These are phyloP conservation scores for Morinoia aosen DNA, from an alignment of 2,888 invertebrate species.

Conservation along the genomic window DNA sequence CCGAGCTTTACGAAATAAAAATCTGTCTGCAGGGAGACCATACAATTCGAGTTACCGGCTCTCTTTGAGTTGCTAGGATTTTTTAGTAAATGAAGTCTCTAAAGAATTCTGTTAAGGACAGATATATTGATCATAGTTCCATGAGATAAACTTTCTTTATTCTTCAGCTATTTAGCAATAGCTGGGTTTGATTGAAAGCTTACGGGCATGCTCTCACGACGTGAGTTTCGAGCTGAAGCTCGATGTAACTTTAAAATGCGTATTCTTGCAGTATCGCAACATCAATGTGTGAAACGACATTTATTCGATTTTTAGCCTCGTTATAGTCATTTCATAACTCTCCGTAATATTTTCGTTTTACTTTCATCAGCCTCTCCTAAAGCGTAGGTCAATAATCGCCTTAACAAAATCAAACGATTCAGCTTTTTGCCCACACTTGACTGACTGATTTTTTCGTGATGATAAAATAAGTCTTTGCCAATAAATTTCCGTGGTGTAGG, in stretches of 20 bases:
- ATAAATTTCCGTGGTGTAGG: neutral
- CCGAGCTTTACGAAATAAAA: neutral
- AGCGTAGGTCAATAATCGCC: neutral
- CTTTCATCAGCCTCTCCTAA: neutral
- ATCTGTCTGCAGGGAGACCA: neutral
- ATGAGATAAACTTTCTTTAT: neutral
- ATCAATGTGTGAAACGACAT: too few relatives aligned
- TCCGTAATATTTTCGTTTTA: neutral
- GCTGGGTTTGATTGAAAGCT: neutral
- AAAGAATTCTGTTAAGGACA: neutral
- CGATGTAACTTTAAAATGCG: too few relatives aligned
- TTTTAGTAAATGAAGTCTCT: neutral
- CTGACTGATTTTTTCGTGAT: neutral
- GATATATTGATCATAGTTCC: neutral
- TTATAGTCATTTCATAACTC: neutral
- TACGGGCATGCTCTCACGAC: too few relatives aligned
- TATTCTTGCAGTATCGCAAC: too few relatives aligned
- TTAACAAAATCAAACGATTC: neutral
- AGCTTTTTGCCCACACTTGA: neutral
- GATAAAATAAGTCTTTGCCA: neutral
- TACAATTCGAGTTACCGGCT: neutral
- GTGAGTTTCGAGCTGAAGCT: neutral
- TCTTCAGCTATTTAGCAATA: neutral
- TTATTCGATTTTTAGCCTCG: neutral
- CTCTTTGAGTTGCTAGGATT: neutral